Percentiles rank a stretch among this genome's conserved stretches.
Conservation (phyloP, 35 echinoderm and acorn worm species). For the Apostichopus californicus region DNA sequence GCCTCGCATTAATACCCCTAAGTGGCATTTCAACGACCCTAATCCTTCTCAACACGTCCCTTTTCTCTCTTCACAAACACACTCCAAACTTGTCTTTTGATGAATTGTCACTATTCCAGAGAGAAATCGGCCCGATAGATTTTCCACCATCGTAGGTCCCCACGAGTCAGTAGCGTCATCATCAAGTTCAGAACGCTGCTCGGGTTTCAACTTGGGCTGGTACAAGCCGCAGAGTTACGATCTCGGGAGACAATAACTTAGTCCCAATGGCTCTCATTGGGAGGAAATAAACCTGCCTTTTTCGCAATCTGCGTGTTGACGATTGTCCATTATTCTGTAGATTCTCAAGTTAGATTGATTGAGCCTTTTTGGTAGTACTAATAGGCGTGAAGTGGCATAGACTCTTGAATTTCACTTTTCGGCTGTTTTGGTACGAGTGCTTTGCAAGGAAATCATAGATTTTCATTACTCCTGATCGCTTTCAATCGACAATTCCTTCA, state of each 20-base stretch:
- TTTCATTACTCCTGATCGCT: slow-evolving; percentile 62
- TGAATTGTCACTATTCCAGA: slow-evolving; percentile 52
- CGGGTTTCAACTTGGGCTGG: slow-evolving; percentile 56
- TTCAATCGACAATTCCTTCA: slow-evolving; percentile 65
- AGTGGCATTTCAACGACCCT: slow-evolving; percentile 65
- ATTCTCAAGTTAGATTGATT: slow-evolving; percentile 58
- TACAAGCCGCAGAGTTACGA: slow-evolving; percentile 53
- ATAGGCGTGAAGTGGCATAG: slow-evolving; percentile 64
- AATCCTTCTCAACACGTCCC: slow-evolving; percentile 60
- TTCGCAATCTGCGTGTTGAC: slow-evolving; percentile 57
- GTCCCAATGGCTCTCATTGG: slow-evolving; percentile 55
- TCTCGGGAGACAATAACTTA: slow-evolving; percentile 53
- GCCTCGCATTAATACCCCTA: slow-evolving; percentile 61
- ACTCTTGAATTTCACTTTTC: slow-evolving; percentile 58
- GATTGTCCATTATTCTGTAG: slow-evolving; percentile 64
- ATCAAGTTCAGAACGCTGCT: slow-evolving; percentile 55
- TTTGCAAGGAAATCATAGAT: slow-evolving; percentile 59
- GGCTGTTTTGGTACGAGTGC: slow-evolving; percentile 34
- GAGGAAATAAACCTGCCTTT: slow-evolving; percentile 69
- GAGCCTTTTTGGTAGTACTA: slow-evolving; percentile 54
- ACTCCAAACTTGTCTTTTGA: slow-evolving; percentile 56
- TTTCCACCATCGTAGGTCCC: slow-evolving; percentile 46
- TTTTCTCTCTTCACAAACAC: slow-evolving; percentile 47
- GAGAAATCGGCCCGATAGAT: slow-evolving; percentile 60
- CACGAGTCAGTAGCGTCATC: slow-evolving; percentile 37